Conservation (phyloP, 2,797 vertebrate species). For the Oryzias sinensis region DNA sequence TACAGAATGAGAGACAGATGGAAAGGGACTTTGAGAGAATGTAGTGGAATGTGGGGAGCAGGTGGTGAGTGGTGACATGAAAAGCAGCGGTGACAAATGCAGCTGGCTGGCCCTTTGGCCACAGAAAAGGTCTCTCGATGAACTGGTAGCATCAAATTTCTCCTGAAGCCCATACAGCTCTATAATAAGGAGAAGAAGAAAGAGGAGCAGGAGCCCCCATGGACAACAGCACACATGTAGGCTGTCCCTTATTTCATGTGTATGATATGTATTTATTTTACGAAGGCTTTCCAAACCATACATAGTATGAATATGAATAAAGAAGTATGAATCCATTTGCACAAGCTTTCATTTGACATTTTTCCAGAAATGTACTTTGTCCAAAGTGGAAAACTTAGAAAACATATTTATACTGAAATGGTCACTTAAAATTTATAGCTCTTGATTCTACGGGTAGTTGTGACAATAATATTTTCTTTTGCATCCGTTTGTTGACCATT, state of each 20-base stretch:
- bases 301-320: no score
- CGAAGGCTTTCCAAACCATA: no score
- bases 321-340: no score
- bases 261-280: no score
- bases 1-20: constrained; percentile 42
- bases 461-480: no score
- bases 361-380: no score
- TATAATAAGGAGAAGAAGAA: neutral
- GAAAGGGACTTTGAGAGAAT: constrained; percentile 71
- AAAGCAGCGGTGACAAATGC: constrained; percentile 80
- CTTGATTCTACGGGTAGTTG: no score
- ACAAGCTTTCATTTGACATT: no score
- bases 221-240: neutral
- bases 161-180: constrained; percentile 38
- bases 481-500: no score
- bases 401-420: no score
- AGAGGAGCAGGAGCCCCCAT: neutral
- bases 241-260: neutral
- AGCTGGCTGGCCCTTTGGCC: constrained; percentile 59
- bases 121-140: constrained; percentile 59
- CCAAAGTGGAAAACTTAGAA: no score
- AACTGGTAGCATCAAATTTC: constrained; percentile 66
- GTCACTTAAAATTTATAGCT: no score
- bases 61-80: constrained; percentile 82
- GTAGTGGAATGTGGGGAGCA: constrained; percentile 81